Evolutionary conservation across 2,797 vertebrate genomes (phyloP), one percentile per base, ranked within the genome.

Genomic region (Tapera naevia): DNA sequence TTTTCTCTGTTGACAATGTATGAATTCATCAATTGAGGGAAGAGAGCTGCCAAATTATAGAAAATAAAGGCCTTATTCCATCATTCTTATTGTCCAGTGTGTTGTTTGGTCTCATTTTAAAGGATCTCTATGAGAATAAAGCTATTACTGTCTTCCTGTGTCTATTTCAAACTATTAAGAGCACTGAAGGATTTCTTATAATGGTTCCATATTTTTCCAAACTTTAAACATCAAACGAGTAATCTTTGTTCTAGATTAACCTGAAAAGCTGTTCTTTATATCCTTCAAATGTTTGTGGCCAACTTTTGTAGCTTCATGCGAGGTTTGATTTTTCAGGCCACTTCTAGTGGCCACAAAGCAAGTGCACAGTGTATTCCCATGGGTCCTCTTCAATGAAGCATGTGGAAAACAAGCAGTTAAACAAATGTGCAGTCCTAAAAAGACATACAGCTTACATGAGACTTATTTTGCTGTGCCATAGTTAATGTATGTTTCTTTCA

Each of bases 361-460:
- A 2, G 2, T 0, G 6, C 21, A 28, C 3, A 2, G 4, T 14
- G 12, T 57, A 10, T 76, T 86, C 35, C 25, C 35, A 1, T 48
- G 60, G 13, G 48, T 70, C 33, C 35, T 80, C 51, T 62, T 35
- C 75, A 45, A 0, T 11, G 32, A 78, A 48, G 22, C 32, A 45
- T 2, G 17, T 60, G 24, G 35, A 39, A 78, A 73, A 87, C 80
- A 37, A 80, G 76, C 57, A 67, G 21, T 64, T 65, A 60, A 70
- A 84, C 19, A 60, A 32, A 73, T 13, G 2, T 51, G 16, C 28
- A 48, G 22, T 65, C 39, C 43, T 75, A 51, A 72, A 84, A 53
- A 89, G 66, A 46, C 37, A 46, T 48, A 57, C 75, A 89, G 11
- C 35, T 86, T 66, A 17, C 12, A 22, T 0, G 2, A 82, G 15